Base-by-base conservation (phyloP, 2,888 invertebrate species). In the Drosophila meridionalis region DNA sequence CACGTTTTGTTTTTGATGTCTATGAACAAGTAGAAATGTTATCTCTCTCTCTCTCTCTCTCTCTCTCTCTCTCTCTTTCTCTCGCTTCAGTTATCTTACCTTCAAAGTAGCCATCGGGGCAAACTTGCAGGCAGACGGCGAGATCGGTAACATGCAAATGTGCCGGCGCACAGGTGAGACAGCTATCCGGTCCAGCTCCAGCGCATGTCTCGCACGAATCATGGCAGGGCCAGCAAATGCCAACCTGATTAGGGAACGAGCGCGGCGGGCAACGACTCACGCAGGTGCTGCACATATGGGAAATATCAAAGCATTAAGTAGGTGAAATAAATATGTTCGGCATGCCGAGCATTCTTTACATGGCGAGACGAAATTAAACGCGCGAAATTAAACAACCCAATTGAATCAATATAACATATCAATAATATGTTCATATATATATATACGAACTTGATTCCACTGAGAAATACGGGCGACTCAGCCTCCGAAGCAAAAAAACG, bases 141-240 rank as follows among this genome's bases (percentile, higher is more conserved):
- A 98, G 94, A 93, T 98, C 98, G 20, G 96, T 96, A 59, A 97
- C 96, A 89, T 97, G 94, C 53, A 97, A 94, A 92, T 97, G 97
- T 55, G 96, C 97, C 4, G 97, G 96, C 0, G 97, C 96, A 92
- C 98, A 98, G 3, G 96, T 96, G 52, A 97, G 94, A 90, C 98
- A 98, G 62, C 97, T 97, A 91, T 97, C 97, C 91, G 97, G 97
- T 12, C 97, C 97, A 4, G 97, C 96, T 8, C 98, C 98, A 32
- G 96, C 97, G 89, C 98, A 98, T 20, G 97, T 97, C 91, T 97
- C 96, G 90, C 98, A 98, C 14, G 97, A 97, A 90, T 97, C 97
- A 91, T 98, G 97, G 87, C 98, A 98, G 0, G 96, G 96, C 95
- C 96, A 96, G 89, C 98, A 98, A 30, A 96, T 95, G 50, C 96